A percentile compares a stretch with the other conserved stretches of the same genome.
Conservation (phyloP, 2,113 vertebrate species). For the Esox niger region DNA sequence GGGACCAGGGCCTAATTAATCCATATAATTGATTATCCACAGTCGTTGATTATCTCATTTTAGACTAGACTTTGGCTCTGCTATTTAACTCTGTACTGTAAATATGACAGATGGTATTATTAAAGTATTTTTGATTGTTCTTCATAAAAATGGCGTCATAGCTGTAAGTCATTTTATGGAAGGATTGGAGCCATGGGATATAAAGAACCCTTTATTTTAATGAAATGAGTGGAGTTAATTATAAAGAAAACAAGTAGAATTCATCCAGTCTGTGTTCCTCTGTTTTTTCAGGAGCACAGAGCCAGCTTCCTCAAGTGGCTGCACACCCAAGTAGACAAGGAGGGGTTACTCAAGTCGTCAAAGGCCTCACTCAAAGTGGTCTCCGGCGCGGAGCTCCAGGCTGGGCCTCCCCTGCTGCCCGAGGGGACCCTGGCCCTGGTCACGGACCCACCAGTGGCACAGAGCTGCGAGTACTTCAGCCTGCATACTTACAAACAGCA, state of each 20-base stretch:
- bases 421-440: constrained; percentile 71
- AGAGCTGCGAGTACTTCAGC: constrained; percentile 72
- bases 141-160: too few species aligned
- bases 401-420: constrained; percentile 29
- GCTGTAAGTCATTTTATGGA: too few species aligned
- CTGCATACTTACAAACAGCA: constrained; percentile 77
- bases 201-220: too few species aligned
- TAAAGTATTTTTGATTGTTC: too few species aligned
- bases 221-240: too few species aligned
- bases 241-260: too few species aligned
- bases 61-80: not conserved
- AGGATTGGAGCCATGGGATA: too few species aligned
- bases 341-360: constrained; percentile 67
- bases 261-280: not conserved
- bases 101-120: too few species aligned
- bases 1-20: constrained; percentile 1
- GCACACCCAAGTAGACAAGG: constrained; percentile 48
- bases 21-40: constrained; percentile 18
- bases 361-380: constrained; percentile 76
- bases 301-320: constrained; percentile 73
- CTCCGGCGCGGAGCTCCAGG: constrained; percentile 47
- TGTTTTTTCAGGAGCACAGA: constrained; percentile 45
- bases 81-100: constrained; percentile 3
- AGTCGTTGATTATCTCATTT: constrained; percentile 2
- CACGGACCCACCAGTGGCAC: constrained; percentile 58